Base-by-base conservation (phyloP, 2,888 invertebrate species). In the Oegoconia quadripuncta region DNA sequence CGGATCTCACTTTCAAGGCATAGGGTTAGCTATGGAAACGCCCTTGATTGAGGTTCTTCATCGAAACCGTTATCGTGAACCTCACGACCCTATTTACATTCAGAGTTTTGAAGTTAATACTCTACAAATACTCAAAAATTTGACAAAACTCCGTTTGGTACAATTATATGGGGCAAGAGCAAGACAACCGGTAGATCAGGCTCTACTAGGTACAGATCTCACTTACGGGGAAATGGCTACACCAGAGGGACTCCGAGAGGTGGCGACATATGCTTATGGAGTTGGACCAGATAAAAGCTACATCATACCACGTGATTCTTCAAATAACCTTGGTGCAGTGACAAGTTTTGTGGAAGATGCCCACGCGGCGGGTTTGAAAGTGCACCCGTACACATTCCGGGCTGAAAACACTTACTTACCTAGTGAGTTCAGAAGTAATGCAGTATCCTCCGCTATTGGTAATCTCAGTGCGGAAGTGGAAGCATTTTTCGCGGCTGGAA, bases 51-150 rank as follows among this genome's bases (percentile, higher is more conserved):
- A 75, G 17, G 64, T 64, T 2, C 64, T 86, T 17, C 70, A 73
- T 31, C 59, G 37, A 8, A 81, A 87, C 38, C 81, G 79, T 0
- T 87, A 84, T 41, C 50, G 42, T 15, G 70, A 59, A 9, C 44
- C 49, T n/a, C 40, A 59, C 1, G 69, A 73, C 26, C 81, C 80
- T 1, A 70, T 77, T 17, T 83, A 77, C 33, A 86, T 87, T 26
- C 86, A 87, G 52, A 86, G 84, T 0, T 83, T 87, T 37, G 84
- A 87, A 70, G 58, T 84, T 0, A 72, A 52, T 34, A 84, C 83
- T 51, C 62, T 87, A 30, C 79, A 79, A 48, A 61, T 71, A 43
- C 52, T 87, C 0, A 80, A 74, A 50, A 56, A 59, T 15, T 64
- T 83, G 0, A 84, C 86, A 1, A 52, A 63, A 23, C 50, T 87